Evolutionary conservation across 2,888 invertebrate species (phyloP).

Genomic region (Paralinhomoeus sp.): DNA sequence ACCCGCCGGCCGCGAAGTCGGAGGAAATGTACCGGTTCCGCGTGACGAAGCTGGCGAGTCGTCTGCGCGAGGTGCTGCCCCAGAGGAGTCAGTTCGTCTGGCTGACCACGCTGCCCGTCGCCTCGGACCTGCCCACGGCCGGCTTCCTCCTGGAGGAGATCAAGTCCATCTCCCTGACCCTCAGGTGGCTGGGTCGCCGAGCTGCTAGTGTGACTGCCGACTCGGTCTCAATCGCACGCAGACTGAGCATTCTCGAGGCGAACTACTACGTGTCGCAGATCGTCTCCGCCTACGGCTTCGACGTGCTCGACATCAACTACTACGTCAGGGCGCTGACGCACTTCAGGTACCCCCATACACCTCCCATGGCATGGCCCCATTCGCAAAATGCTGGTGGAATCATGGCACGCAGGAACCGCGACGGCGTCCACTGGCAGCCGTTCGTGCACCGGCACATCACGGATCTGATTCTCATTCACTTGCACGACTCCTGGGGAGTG

Average conservation of each 20-base stretch:
- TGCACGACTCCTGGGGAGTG: background rate
- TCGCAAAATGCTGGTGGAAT: background rate
- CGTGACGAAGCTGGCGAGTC: no score
- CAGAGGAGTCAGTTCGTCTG: no score
- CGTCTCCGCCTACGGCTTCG: constrained; percentile 19
- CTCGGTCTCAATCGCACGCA: no score
- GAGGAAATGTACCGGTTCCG: no score
- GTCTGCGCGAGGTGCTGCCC: no score
- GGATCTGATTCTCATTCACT: constrained; percentile 8
- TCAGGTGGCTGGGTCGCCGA: no score
- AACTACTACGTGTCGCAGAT: background rate
- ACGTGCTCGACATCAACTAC: constrained; percentile 34
- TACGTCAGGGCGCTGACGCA: constrained; percentile 27
- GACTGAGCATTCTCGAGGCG: background rate
- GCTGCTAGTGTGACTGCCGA: no score
- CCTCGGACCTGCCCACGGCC: background rate
- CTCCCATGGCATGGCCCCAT: background rate
- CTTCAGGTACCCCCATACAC: background rate
- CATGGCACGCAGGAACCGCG: constrained; percentile 11
- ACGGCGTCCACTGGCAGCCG: constrained; percentile 35
- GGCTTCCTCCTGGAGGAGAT: background rate
- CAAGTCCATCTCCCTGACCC: no score
- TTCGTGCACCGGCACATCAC: constrained; percentile 30
- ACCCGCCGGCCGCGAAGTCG: no score
- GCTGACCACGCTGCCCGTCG: background rate